Evolutionary conservation across 2,888 invertebrate species (phyloP).

Genomic region (Tenodera sinensis): DNA sequence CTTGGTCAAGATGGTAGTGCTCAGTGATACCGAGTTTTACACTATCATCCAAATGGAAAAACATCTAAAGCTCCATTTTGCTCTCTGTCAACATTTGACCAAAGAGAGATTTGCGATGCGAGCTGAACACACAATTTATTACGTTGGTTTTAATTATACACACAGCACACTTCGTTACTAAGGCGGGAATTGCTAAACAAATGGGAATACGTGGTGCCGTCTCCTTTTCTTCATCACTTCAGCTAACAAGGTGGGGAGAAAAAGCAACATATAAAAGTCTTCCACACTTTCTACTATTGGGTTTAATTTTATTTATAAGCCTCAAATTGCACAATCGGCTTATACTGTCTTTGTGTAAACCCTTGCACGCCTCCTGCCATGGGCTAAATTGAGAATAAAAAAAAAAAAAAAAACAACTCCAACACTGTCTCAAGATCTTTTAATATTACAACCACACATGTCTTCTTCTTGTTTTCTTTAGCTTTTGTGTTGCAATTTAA

Average conservation of each 20-base stretch:
- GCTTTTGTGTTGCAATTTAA: not conserved
- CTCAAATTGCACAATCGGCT: not conserved
- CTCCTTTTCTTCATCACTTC: not conserved
- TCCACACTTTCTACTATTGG: not conserved
- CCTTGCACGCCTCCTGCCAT: not conserved
- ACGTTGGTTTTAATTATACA: not conserved
- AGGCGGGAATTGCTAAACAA: not conserved
- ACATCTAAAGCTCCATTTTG: constrained; percentile 11
- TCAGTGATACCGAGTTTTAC: not conserved
- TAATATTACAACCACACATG: not conserved
- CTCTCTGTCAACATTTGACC: not conserved
- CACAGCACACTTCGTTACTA: not conserved
- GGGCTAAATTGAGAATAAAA: not conserved
- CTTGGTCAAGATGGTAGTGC: not conserved
- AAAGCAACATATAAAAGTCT: not conserved
- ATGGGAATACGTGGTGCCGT: not conserved
- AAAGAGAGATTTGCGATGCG: constrained; percentile 9
- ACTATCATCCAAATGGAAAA: not conserved
- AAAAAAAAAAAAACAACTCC: not conserved
- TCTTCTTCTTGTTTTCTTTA: not conserved
- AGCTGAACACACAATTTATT: constrained; percentile 15
- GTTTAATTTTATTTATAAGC: not conserved
- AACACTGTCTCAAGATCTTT: not conserved
- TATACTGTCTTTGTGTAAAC: not conserved
- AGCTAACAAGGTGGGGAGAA: not conserved